Conservation (phyloP, 2,888 invertebrate species). For the Microctonus hyperodae region DNA sequence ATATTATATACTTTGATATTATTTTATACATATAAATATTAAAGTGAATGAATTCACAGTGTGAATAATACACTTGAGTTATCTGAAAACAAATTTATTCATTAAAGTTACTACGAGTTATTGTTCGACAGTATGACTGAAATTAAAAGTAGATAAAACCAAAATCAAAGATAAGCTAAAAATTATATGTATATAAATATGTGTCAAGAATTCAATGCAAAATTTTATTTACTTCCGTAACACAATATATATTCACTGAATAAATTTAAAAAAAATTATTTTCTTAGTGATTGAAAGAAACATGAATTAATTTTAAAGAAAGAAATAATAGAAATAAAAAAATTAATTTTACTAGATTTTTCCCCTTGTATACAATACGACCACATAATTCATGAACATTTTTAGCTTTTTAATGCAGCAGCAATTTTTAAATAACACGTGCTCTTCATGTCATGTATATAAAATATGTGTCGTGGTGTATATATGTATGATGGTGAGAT, state of each 20-base stretch:
- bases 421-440: conserved; percentile 20
- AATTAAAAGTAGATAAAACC: conserved; percentile 2
- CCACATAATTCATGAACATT: neutral
- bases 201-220: neutral
- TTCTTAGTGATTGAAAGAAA: neutral
- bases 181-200: neutral
- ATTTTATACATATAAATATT: neutral
- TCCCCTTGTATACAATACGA: neutral
- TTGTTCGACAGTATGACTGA: too few relatives aligned
- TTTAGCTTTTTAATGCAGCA: conserved; percentile 12
- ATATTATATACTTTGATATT: neutral
- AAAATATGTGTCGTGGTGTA: neutral
- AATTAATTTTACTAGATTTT: too few relatives aligned
- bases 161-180: too few relatives aligned
- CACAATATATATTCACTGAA: neutral
- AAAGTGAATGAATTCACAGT: neutral
- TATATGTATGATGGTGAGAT: too few relatives aligned
- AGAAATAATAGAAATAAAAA: neutral
- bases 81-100: neutral
- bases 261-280: neutral
- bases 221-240: neutral
- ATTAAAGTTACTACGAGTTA: neutral
- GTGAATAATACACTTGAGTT: neutral
- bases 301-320: neutral
- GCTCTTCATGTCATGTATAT: conserved; percentile 10